phyloP scores from a whole-genome alignment of 2,888 invertebrate genomes.

The Clitarchus hookeri region DNA sequence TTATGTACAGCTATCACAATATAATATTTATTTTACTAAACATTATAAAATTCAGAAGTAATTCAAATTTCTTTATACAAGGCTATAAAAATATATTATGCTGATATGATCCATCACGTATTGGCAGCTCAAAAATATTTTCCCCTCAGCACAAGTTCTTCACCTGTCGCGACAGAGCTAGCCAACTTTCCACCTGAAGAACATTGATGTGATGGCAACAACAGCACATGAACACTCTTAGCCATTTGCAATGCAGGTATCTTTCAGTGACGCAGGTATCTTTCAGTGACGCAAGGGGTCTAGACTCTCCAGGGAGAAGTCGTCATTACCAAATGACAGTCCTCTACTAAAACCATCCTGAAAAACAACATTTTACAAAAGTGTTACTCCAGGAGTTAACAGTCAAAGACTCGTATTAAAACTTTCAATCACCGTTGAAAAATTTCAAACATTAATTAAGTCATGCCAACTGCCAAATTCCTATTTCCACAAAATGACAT shows the following conservation, averaged over 20 bases:
- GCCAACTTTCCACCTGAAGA: not conserved
- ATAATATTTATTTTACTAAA: not conserved
- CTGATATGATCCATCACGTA: not conserved
- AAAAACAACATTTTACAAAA: constrained; percentile 50
- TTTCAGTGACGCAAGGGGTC: constrained; percentile 81
- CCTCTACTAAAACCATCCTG: constrained; percentile 91
- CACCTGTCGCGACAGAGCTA: not conserved
- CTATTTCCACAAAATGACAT: no score
- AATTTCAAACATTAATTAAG: constrained; percentile 32
- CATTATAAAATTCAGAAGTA: not conserved
- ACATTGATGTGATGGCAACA: not conserved
- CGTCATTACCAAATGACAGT: constrained; percentile 86
- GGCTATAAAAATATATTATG: not conserved
- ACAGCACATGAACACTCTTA: not conserved
- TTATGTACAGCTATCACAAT: not conserved
- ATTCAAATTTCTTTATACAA: not conserved
- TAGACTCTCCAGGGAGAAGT: constrained; percentile 91
- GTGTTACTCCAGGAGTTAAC: constrained; percentile 28
- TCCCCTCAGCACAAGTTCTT: not conserved
- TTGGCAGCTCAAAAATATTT: not conserved
- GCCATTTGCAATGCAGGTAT: not conserved
- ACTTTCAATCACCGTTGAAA: not conserved
- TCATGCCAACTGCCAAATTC: no score
- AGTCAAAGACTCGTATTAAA: no score
- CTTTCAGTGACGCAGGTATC: constrained; percentile 64